Conservation (phyloP, 2,888 invertebrate genomes). For the Caenorhabditis angaria region DNA sequence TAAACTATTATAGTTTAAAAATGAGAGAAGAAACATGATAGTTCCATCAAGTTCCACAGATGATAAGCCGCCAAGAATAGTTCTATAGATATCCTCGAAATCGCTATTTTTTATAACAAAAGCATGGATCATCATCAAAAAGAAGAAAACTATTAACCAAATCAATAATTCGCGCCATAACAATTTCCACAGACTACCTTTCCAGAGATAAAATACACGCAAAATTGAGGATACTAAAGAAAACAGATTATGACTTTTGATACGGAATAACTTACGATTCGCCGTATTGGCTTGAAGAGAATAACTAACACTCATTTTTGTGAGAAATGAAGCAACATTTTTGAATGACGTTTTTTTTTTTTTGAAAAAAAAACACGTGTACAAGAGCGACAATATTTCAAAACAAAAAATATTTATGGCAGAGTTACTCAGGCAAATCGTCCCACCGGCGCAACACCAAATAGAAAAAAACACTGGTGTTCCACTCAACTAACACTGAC, state of each 20-base stretch:
- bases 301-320: constrained; percentile 43
- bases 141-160: constrained; percentile 27
- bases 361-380: no score
- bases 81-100: constrained; percentile 12
- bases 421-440: no score
- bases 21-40: constrained; percentile 37
- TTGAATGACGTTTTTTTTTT: no score
- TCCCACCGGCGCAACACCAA: no score
- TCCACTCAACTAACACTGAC: no score
- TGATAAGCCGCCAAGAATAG: background rate
- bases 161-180: constrained; percentile 27
- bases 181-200: constrained; percentile 50
- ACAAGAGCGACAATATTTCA: no score
- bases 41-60: constrained; percentile 17
- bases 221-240: constrained; percentile 20
- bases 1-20: constrained; percentile 34
- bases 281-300: constrained; percentile 49
- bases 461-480: no score
- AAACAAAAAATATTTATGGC: no score
- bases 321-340: no score
- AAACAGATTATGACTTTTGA: background rate
- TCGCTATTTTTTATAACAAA: constrained; percentile 16
- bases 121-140: constrained; percentile 11
- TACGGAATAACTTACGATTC: constrained; percentile 10
- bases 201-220: constrained; percentile 29